These are phyloP conservation scores for Chrysolina haemoptera DNA, from an alignment of 2,888 invertebrate genomes.

Conservation along the genomic window DNA sequence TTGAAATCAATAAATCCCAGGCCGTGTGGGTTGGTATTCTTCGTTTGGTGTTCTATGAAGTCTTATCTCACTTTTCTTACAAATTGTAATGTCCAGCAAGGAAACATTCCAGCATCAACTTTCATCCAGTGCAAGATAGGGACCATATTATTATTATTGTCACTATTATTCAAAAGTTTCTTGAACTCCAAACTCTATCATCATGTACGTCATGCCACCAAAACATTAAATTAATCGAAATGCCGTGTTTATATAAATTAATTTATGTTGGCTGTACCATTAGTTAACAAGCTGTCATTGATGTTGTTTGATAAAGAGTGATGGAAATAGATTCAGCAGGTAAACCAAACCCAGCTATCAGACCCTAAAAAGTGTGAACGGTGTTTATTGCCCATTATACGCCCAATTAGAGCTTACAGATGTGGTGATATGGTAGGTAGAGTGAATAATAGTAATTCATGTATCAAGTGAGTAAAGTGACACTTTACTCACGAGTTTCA, in stretches of 20 bases:
- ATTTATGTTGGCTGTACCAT: constrained; percentile 16
- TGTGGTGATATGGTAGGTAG: constrained; percentile 5
- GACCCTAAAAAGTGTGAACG: constrained; percentile 39
- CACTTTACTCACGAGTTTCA: too few relatives aligned
- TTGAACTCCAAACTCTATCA: neutral
- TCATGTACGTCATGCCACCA: neutral
- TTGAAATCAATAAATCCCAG: too few relatives aligned
- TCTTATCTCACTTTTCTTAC: too few relatives aligned
- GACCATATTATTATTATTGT: too few relatives aligned
- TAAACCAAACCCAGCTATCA: constrained; percentile 13
- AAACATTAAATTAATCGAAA: constrained; percentile 5
- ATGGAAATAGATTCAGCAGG: constrained; percentile 31
- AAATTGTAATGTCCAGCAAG: too few relatives aligned
- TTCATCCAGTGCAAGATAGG: too few relatives aligned
- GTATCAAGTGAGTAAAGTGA: too few relatives aligned
- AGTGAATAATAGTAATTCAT: constrained; percentile 3
- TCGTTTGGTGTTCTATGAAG: too few relatives aligned
- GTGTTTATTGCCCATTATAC: constrained; percentile 40
- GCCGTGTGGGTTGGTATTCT: too few relatives aligned
- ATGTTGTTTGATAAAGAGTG: constrained; percentile 31
- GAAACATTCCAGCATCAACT: too few relatives aligned
- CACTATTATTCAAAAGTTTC: too few relatives aligned
- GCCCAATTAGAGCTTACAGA: constrained; percentile 37
- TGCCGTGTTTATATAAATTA: constrained; percentile 2
- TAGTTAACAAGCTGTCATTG: constrained; percentile 31